Conservation (phyloP, 2,113 vertebrate species). For the Nyctibius bracteatus region DNA sequence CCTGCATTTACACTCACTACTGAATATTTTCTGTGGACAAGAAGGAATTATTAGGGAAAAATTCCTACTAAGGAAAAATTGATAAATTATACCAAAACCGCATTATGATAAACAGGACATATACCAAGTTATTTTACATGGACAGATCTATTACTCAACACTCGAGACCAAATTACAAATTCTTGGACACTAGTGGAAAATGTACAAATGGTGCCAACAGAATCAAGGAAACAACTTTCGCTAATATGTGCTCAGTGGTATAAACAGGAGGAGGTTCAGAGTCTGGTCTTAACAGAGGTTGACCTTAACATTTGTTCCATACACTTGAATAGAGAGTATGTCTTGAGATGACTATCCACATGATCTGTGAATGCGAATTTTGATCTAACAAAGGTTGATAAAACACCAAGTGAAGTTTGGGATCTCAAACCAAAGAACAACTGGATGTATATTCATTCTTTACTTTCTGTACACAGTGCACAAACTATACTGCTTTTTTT, state of each 20-base stretch:
- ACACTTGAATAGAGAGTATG: neutral
- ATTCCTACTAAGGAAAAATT: neutral
- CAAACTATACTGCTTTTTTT: neutral
- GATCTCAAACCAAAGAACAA: neutral
- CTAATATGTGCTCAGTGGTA: neutral
- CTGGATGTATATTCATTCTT: neutral
- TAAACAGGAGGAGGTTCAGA: neutral
- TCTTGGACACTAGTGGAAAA: neutral
- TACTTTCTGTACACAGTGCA: neutral
- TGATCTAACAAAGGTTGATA: neutral
- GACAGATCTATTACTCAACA: neutral
- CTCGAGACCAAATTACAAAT: neutral
- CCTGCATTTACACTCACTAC: neutral
- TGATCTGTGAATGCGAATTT: neutral
- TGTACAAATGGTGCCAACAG: neutral
- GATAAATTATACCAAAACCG: neutral
- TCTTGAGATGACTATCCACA: neutral
- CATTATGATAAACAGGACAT: neutral
- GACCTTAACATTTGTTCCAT: neutral
- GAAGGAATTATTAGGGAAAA: neutral
- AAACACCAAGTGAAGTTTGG: neutral
- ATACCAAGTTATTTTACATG: neutral
- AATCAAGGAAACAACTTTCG: neutral
- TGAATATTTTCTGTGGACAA: neutral
- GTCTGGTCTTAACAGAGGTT: neutral